phyloP scores from a whole-genome alignment of 1,140 invertebrate species.

The Notospermus geniculatus region DNA sequence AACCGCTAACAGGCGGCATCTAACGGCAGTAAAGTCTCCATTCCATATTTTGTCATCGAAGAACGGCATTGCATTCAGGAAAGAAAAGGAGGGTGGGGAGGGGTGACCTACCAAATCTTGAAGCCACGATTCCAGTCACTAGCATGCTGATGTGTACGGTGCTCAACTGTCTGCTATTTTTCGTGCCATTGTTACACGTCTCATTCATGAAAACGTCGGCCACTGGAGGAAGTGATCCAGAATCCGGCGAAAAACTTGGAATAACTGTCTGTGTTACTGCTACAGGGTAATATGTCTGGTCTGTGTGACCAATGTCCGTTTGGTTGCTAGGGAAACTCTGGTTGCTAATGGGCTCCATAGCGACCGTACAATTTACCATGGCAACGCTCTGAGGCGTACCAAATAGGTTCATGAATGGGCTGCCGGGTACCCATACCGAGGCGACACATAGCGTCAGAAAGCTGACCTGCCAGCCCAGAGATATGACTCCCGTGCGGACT shows the following conservation, averaged over 20 bases:
- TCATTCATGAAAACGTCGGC: constrained; percentile 14
- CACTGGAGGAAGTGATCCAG: no score
- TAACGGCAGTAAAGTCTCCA: no score
- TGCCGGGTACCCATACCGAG: constrained; percentile 61
- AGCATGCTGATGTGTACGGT: constrained; percentile 50
- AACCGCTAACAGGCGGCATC: no score
- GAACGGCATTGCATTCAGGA: no score
- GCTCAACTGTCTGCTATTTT: no score
- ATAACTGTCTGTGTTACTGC: no score
- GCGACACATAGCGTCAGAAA: constrained; percentile 58
- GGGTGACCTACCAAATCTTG: constrained; percentile 58
- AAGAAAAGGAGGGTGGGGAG: no score
- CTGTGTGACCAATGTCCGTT: neutral
- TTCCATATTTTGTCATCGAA: no score
- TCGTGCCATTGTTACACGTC: no score
- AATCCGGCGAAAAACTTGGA: no score
- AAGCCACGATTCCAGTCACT: constrained; percentile 56
- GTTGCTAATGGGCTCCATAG: neutral
- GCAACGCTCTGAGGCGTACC: constrained; percentile 27
- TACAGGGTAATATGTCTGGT: no score
- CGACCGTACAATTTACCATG: constrained; percentile 6
- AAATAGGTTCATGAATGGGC: constrained; percentile 56
- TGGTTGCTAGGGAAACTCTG: neutral
- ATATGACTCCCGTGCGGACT: constrained; percentile 53
- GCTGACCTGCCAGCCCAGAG: constrained; percentile 41